phyloP scores from a whole-genome alignment of 2,888 invertebrate genomes.

The Melanostoma scalare region DNA sequence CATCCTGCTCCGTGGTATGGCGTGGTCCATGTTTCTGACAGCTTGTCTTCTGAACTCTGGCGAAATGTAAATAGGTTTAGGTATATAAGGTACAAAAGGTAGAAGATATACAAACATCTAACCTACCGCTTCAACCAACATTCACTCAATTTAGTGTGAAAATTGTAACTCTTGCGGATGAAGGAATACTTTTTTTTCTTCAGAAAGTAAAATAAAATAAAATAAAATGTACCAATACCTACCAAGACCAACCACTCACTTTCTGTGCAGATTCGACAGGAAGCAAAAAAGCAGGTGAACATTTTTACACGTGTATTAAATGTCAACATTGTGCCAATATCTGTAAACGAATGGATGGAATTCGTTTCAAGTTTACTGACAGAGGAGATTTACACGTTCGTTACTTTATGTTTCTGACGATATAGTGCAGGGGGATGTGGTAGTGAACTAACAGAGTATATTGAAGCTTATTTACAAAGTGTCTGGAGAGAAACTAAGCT shows the following conservation, averaged over 20 bases:
- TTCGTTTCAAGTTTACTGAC: constrained; percentile 51
- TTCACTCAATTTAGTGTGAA: constrained; percentile 58
- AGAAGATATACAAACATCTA: no score
- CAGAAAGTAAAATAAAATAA: background rate
- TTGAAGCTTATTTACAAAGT: constrained; percentile 37
- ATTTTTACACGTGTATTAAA: constrained; percentile 63
- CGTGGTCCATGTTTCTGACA: constrained; percentile 20
- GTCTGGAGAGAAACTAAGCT: constrained; percentile 32
- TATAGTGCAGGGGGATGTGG: background rate
- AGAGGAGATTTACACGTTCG: constrained; percentile 40
- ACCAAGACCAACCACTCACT: no score
- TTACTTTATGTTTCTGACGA: background rate
- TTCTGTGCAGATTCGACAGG: background rate
- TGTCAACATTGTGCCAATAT: constrained; percentile 62
- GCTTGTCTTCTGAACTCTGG: constrained; percentile 17
- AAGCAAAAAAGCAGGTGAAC: constrained; percentile 37
- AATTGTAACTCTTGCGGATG: constrained; percentile 56
- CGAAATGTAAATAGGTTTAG: no score
- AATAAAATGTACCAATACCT: background rate
- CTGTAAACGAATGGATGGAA: constrained; percentile 44
- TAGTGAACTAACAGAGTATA: background rate
- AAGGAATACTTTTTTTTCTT: constrained; percentile 4
- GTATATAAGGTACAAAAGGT: no score
- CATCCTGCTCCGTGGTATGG: constrained; percentile 1
- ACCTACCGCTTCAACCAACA: constrained; percentile 1